These are phyloP conservation scores for Acomys russatus DNA, from an alignment of 2,797 vertebrate genomes.

Conservation along the genomic window DNA sequence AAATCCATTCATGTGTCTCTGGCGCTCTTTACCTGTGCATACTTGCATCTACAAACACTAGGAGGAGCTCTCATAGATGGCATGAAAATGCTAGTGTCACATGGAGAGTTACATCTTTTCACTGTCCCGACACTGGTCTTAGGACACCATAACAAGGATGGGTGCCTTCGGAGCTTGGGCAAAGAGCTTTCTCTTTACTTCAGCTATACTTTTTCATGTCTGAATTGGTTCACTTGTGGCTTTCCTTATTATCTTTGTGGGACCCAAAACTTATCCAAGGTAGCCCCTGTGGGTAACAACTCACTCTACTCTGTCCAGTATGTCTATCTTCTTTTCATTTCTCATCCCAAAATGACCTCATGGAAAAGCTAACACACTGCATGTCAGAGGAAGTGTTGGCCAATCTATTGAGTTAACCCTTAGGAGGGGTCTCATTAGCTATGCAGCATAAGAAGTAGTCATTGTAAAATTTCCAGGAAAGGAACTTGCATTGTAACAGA, in stretches of 20 bases:
- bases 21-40: background rate
- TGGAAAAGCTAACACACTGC: background rate
- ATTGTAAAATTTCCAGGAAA: constrained; percentile 23
- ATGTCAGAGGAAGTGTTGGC: background rate
- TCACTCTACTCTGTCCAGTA: background rate
- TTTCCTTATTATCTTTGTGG: background rate
- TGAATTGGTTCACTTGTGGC: background rate
- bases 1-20: background rate
- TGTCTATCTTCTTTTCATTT: background rate
- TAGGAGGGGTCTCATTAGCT: background rate
- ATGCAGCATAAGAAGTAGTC: background rate
- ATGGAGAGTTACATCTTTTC: background rate
- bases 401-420: background rate
- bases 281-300: background rate
- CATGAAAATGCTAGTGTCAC: background rate
- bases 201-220: background rate
- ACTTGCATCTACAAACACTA: background rate
- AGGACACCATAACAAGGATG: background rate
- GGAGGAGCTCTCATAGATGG: background rate
- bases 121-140: background rate
- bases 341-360: background rate
- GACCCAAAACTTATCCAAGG: background rate
- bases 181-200: background rate
- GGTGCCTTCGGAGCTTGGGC: background rate
- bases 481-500: background rate